Percentiles rank a stretch among this genome's conserved stretches.
These are phyloP conservation scores for Aplocera efformata DNA, from an alignment of 2,888 invertebrate genomes.

Conservation along the genomic window DNA sequence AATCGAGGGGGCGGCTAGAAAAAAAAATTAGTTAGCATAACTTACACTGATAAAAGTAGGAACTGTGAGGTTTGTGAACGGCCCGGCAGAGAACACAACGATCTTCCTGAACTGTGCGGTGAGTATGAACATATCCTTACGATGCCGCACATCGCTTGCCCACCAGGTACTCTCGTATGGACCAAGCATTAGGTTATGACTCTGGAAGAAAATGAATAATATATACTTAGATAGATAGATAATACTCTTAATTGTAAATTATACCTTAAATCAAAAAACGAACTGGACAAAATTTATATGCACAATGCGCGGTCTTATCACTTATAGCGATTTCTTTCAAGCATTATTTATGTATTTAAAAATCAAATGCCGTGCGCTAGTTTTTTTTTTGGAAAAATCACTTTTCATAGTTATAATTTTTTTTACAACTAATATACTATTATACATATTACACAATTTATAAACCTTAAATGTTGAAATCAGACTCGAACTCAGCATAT, in stretches of 20 bases:
- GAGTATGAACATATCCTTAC: conserved; percentile 46
- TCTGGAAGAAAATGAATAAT: conserved; percentile 41
- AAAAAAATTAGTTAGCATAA: too few species aligned
- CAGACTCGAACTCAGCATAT: too few species aligned
- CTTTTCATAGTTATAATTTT: too few species aligned
- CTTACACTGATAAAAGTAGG: conserved; percentile 61
- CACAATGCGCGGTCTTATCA: too few species aligned
- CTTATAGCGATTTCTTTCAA: too few species aligned
- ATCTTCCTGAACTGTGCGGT: conserved; percentile 43
- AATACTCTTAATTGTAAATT: background rate
- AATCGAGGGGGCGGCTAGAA: too few species aligned
- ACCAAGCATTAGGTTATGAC: conserved; percentile 45
- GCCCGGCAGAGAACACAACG: conserved; percentile 61
- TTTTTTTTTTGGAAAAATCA: too few species aligned
- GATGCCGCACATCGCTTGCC: conserved; percentile 28
- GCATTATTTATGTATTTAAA: too few species aligned
- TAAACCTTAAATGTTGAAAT: too few species aligned
- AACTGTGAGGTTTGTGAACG: conserved; percentile 54
- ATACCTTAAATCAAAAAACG: background rate
- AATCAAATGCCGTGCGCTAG: too few species aligned
- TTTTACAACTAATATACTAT: too few species aligned
- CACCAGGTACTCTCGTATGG: conserved; percentile 64
- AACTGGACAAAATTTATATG: background rate
- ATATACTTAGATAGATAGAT: background rate
- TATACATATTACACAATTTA: too few species aligned